Base-by-base conservation (phyloP, 2,113 vertebrate genomes). In the Calidris pugnax region DNA sequence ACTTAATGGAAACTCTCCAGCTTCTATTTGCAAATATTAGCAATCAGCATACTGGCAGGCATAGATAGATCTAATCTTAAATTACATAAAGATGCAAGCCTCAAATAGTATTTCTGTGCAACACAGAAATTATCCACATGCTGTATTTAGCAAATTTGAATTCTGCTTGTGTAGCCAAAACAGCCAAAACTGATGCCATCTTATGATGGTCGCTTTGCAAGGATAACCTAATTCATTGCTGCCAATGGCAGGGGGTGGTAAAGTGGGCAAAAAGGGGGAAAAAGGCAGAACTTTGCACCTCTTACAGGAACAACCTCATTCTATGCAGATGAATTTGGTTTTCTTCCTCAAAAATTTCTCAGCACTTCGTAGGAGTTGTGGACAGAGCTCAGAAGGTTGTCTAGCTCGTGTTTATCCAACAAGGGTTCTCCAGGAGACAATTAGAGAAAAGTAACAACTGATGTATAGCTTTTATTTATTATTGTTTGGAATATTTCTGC, bases 1-100 rank as follows among this genome's bases (percentile, higher is more conserved):
- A 85, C 81, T 80, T 79, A 48, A 30, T 80, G 75, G 95, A 93
- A 88, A 51, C 79, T 67, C 85, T 94, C 79, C 78, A 93, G 72
- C 75, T 84, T 93, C 75, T 94, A 2, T 91, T 85, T 91, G 67
- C 79, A 96, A 85, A 77, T 93, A 77, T 59, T 71, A 73, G 59
- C 71, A 45, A 57, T 45, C 60, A 71, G 75, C 55, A 35, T 62
- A 16, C 81, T 90, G 76, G 80, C 78, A 71, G 64, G 60, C 17
- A 0, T 9, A 73, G 84, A 12, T 64, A 53, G 51, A 75, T 75
- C 43, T 18, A n/a, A 78, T 91, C 86, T 81, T 50, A 59, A 74
- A 63, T 90, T 69, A 18, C n/a, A 4, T 28, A 2, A 55, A 55
- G 41, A 9, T 41, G 30, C 26, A 62, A 66, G 39, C 60, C 56